Percentiles rank a stretch among this genome's conserved stretches.
phyloP scores from a whole-genome alignment of 2,888 invertebrate genomes.

The Seira sanloemensis region DNA sequence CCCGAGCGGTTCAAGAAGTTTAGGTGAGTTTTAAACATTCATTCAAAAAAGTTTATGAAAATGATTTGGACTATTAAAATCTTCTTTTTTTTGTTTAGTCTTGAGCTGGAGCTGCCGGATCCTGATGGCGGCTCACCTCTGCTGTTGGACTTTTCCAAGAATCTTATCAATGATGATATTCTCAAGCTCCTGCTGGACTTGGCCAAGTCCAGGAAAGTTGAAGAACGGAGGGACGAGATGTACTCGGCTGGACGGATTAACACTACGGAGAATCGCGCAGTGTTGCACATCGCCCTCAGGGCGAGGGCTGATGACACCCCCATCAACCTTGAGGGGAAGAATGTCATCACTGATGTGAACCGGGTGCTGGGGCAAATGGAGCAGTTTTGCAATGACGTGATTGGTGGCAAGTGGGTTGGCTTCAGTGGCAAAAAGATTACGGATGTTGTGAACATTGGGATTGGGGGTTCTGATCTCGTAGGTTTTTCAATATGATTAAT shows the following conservation, averaged over 20 bases:
- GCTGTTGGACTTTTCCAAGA: constrained; percentile 97
- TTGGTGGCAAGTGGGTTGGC: constrained; percentile 80
- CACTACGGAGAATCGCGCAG: constrained; percentile 97
- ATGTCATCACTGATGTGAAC: constrained; percentile 95
- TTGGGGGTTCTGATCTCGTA: constrained; percentile 97
- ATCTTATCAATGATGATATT: constrained; percentile 88
- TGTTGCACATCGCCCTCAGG: constrained; percentile 94
- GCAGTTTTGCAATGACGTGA: constrained; percentile 86
- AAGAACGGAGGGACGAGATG: constrained; percentile 92
- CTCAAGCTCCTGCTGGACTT: constrained; percentile 83
- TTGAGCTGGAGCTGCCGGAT: constrained; percentile 64
- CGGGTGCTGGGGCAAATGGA: constrained; percentile 96
- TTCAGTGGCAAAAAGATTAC: constrained; percentile 96
- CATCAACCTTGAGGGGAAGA: constrained; percentile 88
- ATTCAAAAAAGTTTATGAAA: background rate
- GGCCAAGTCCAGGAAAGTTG: constrained; percentile 86
- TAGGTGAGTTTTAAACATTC: constrained; percentile 80
- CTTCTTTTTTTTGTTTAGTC: constrained; percentile 37
- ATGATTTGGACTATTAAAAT: background rate
- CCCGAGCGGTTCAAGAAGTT: constrained; percentile 89
- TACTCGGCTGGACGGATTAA: constrained; percentile 96
- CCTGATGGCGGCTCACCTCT: constrained; percentile 91
- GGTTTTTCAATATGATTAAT: no score
- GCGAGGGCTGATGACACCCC: constrained; percentile 85
- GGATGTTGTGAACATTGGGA: constrained; percentile 84